These are phyloP conservation scores for Hipposideros armiger DNA, from an alignment of 2,113 vertebrate species.

Conservation along the genomic window DNA sequence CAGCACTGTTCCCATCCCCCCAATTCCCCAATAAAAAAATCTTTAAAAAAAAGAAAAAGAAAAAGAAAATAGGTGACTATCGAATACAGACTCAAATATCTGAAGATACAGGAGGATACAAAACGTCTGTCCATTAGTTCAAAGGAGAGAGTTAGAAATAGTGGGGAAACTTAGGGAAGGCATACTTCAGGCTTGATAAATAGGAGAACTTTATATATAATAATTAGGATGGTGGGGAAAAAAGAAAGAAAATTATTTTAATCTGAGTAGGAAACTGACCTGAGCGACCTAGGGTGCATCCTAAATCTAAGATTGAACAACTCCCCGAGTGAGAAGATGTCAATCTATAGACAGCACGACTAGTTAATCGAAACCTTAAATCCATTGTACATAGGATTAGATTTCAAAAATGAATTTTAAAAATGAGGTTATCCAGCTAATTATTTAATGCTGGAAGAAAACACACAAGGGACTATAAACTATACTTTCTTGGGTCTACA, in stretches of 20 bases:
- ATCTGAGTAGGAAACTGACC: background rate
- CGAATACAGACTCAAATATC: background rate
- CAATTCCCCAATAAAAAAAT: too few relatives aligned
- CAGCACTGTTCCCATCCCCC: too few relatives aligned
- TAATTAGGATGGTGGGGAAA: background rate
- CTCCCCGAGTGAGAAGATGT: background rate
- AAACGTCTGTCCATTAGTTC: background rate
- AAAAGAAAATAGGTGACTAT: too few relatives aligned
- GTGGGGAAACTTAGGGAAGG: background rate
- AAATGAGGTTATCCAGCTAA: background rate
- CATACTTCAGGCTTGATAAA: background rate
- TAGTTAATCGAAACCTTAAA: background rate
- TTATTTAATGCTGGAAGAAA: background rate
- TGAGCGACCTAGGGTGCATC: background rate
- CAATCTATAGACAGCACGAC: background rate
- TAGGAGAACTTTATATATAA: background rate
- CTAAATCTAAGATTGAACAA: background rate
- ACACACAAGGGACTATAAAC: background rate
- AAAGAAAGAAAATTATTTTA: background rate
- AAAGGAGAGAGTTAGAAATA: background rate
- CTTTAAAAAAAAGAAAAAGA: too few relatives aligned
- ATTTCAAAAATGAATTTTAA: background rate
- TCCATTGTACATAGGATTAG: background rate
- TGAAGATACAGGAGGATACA: background rate
- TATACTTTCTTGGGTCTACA: background rate